phyloP scores from a whole-genome alignment of 2,888 invertebrate genomes.

The Eueremaeus valkanovi region DNA sequence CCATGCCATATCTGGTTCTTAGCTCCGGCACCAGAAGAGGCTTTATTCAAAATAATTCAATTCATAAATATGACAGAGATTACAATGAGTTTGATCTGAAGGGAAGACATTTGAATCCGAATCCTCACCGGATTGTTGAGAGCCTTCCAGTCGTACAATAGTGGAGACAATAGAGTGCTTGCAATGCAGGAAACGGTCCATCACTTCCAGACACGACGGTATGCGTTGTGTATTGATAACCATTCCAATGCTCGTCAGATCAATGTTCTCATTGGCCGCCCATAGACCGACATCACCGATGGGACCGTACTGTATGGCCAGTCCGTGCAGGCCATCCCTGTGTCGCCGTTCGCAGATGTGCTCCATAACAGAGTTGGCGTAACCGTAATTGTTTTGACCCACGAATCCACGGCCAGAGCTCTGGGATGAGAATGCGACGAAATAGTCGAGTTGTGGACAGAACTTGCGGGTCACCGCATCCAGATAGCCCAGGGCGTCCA shows the following conservation, averaged over 20 bases:
- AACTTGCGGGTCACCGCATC: slow-evolving; percentile 72
- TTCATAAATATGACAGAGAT: no score
- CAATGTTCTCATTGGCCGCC: slow-evolving; percentile 77
- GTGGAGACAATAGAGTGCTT: slow-evolving; percentile 75
- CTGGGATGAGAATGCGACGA: slow-evolving; percentile 93
- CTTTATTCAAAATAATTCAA: no score
- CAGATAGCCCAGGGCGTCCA: slow-evolving; percentile 71
- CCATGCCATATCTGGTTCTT: no score
- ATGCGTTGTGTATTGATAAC: slow-evolving; percentile 94
- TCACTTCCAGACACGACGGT: slow-evolving; percentile 81
- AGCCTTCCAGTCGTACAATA: slow-evolving; percentile 57
- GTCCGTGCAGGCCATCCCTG: slow-evolving; percentile 73
- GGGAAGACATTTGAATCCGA: slow-evolving; percentile 26
- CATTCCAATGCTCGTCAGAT: slow-evolving; percentile 87
- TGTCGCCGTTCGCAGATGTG: slow-evolving; percentile 82
- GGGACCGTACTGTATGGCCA: slow-evolving; percentile 98
- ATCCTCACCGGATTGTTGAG: slow-evolving; percentile 13
- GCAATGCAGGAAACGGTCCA: slow-evolving; percentile 85
- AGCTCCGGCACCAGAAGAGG: no score
- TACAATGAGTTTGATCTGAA: not conserved
- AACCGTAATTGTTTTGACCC: slow-evolving; percentile 93
- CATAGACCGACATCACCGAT: slow-evolving; percentile 65
- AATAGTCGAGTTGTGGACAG: slow-evolving; percentile 77
- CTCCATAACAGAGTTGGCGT: slow-evolving; percentile 97
- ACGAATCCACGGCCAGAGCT: slow-evolving; percentile 94